Evolutionary conservation across 2,888 invertebrate species (phyloP).

Genomic region (Meteorus cinctellus): DNA sequence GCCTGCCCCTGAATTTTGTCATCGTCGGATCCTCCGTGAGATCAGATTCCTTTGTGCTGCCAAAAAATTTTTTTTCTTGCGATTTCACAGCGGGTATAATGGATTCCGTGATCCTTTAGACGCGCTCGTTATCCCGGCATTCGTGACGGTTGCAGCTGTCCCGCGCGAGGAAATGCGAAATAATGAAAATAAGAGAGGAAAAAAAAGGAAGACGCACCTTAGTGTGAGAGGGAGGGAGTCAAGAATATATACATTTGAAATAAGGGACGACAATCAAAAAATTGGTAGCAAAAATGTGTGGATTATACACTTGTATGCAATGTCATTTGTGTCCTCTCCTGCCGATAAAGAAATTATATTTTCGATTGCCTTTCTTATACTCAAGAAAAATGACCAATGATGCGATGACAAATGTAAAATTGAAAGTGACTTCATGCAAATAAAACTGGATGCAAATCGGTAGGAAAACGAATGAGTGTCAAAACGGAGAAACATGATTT

Average conservation of each 20-base stretch:
- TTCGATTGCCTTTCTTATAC: neutral
- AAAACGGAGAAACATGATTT: neutral
- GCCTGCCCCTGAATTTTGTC: conserved; percentile 64
- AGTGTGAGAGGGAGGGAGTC: conserved; percentile 6
- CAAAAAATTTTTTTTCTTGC: conserved; percentile 60
- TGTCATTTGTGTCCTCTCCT: neutral
- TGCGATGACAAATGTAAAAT: too few species aligned
- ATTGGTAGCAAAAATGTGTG: neutral
- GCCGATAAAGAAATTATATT: neutral
- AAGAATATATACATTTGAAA: conserved; percentile 32
- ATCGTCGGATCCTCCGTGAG: conserved; percentile 65
- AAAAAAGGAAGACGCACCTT: conserved; percentile 9
- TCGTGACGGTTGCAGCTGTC: conserved; percentile 70
- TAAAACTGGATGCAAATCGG: too few species aligned
- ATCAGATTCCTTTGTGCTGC: conserved; percentile 63
- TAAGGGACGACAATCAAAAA: conserved; percentile 7
- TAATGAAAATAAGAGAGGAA: conserved; percentile 50
- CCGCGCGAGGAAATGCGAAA: conserved; percentile 53
- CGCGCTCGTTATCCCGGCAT: conserved; percentile 71
- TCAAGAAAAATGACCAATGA: too few species aligned
- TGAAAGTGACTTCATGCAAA: too few species aligned
- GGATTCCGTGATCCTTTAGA: conserved; percentile 70
- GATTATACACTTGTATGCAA: conserved; percentile 7
- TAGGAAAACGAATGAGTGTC: neutral
- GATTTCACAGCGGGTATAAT: conserved; percentile 69